Base-by-base conservation (phyloP, 2,113 vertebrate genomes). In the Nycticorax nycticorax region DNA sequence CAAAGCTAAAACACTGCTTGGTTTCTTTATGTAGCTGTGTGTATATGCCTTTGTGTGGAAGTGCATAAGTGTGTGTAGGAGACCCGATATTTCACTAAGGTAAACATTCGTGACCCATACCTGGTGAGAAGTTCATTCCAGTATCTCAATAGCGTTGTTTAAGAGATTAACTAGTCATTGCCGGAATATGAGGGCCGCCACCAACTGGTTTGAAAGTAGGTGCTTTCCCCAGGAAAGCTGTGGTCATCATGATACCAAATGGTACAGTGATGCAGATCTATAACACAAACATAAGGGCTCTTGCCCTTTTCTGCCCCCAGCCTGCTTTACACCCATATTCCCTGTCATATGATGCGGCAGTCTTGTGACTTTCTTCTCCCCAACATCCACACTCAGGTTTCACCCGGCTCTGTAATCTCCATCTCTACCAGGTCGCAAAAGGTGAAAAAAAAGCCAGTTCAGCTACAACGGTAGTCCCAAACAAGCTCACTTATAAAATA, bases 291-390 rank as follows among this genome's bases (percentile, higher is more conserved):
- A 76, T 79, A 53, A 96, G 62, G 84, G 77, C 66, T 88, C 39
- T 68, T 87, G 33, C 5, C 45, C 62, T 89, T 79, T 79, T 79
- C 69, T 91, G 66, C 35, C 69, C 59, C 53, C 57, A 75, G 19
- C 23, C 35, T 82, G 60, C 35, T 79, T 48, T 12, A 6, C 19
- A 45, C 47, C 50, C 33, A 22, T 57, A 78, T 30, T 87, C 48
- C 47, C 57, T 47, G 84, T 82, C 53, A 87, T 32, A 56, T 0
- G 6, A 92, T 78, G 60, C 2, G 1, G 43, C 48, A 52, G 43
- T 60, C 89, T 75, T 85, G 48, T 96, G 87, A 88, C 84, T 87
- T 91, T 93, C 56, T 93, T 94, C 48, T 78, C 39, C 26, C 68
- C n/a, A 27, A 52, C 35, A 88, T 55, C 33, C 41, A 85, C 39